Percentiles rank a stretch among this genome's conserved stretches.
Evolutionary conservation across 1,140 invertebrate species (phyloP).

Genomic region (Bombus sylvicola): DNA sequence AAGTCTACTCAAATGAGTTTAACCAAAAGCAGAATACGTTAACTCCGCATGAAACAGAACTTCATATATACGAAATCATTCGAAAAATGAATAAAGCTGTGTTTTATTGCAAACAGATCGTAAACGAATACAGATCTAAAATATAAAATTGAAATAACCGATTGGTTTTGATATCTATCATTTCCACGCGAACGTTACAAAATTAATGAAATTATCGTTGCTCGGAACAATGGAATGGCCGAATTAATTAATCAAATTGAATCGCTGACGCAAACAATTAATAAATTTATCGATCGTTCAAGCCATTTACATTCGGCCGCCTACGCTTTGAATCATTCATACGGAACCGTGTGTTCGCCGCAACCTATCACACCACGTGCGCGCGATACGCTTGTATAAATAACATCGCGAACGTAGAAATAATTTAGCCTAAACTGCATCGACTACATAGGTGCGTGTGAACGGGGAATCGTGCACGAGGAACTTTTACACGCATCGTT

Average conservation of each 20-base stretch:
- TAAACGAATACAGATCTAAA: too few relatives aligned
- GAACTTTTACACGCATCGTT: slow-evolving; percentile 49
- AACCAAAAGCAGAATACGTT: too few relatives aligned
- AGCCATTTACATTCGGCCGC: background rate
- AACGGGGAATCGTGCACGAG: slow-evolving; percentile 13
- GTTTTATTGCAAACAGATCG: background rate
- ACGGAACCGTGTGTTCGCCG: background rate
- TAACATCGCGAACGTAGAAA: slow-evolving; percentile 10
- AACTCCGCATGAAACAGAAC: too few relatives aligned
- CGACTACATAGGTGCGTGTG: slow-evolving; percentile 1
- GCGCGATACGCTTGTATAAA: slow-evolving; percentile 5
- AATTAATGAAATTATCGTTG: slow-evolving; percentile 21
- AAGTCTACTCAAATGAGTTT: too few relatives aligned
- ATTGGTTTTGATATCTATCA: background rate
- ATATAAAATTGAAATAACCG: background rate
- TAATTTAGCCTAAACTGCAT: slow-evolving; percentile 25
- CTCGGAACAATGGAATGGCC: background rate
- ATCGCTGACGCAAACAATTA: slow-evolving; percentile 19
- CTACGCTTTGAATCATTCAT: slow-evolving; percentile 29
- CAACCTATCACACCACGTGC: background rate
- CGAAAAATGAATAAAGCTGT: background rate
- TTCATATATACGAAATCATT: background rate
- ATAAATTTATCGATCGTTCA: slow-evolving; percentile 16
- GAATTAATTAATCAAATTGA: slow-evolving; percentile 28
- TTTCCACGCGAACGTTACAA: background rate